Conservation (phyloP, 2,113 vertebrate species). For the Hyperopisus bebe region DNA sequence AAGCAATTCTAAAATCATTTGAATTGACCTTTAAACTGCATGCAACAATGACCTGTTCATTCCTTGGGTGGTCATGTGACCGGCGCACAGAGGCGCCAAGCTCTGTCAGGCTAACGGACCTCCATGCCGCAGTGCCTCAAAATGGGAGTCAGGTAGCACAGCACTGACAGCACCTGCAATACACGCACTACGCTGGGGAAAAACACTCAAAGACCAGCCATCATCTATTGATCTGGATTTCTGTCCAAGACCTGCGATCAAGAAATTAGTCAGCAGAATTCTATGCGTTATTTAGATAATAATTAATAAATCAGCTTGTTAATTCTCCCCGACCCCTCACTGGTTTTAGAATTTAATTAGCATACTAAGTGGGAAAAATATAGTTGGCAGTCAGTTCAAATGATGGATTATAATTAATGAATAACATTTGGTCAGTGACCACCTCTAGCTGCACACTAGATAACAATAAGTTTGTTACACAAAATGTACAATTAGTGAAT, state of each 20-base stretch:
- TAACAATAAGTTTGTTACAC: background rate
- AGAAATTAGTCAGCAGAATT: background rate
- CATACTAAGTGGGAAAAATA: background rate
- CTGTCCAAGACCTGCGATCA: background rate
- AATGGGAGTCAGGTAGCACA: background rate
- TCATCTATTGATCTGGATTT: background rate
- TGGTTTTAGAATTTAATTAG: background rate
- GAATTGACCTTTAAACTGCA: conserved; percentile 33
- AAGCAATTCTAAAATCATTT: conserved; percentile 45
- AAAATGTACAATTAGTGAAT: background rate
- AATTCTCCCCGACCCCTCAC: background rate
- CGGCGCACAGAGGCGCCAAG: background rate
- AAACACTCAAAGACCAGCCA: background rate
- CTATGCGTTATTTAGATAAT: background rate
- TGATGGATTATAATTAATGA: background rate
- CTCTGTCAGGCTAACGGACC: background rate
- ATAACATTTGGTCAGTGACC: background rate
- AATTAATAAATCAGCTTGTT: background rate
- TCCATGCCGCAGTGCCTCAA: background rate
- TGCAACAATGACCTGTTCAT: conserved; percentile 20
- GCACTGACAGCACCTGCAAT: background rate
- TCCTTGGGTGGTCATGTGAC: conserved; percentile 17
- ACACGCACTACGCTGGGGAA: background rate
- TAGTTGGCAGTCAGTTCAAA: background rate
- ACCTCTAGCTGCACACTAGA: background rate